Percentiles rank a stretch among this genome's conserved stretches.
These are phyloP conservation scores for Sula dactylatra DNA, from an alignment of 2,113 vertebrate genomes.

Conservation along the genomic window DNA sequence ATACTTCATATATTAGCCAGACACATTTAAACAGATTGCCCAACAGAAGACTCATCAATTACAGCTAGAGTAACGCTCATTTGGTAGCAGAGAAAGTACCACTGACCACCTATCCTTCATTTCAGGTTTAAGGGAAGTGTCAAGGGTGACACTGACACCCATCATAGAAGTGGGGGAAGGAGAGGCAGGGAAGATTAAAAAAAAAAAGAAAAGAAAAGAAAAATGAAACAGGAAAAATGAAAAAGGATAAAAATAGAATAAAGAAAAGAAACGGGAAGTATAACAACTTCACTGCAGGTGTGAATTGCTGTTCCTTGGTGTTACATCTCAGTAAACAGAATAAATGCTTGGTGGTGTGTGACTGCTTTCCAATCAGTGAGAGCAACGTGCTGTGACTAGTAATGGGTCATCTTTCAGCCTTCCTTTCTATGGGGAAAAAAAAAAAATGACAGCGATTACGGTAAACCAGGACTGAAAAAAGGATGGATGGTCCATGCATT, in stretches of 20 bases:
- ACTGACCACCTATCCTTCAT: not conserved
- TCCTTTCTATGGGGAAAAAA: slow-evolving; percentile 15
- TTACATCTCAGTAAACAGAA: slow-evolving; percentile 67
- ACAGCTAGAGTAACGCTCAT: not conserved
- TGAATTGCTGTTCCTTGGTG: slow-evolving; percentile 50
- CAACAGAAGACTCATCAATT: not conserved
- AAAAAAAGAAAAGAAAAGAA: not conserved
- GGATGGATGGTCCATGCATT: not conserved
- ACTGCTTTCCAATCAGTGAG: slow-evolving; percentile 73
- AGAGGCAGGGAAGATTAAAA: not conserved
- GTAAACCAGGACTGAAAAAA: not conserved
- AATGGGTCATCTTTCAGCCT: slow-evolving; percentile 58
- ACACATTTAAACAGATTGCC: not conserved
- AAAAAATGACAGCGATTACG: slow-evolving; percentile 26
- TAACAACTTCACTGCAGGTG: slow-evolving; percentile 59
- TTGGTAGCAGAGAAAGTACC: not conserved
- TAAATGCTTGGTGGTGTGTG: slow-evolving; percentile 70
- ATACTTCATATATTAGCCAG: not conserved
- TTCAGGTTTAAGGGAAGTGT: not conserved
- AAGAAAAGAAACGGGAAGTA: slow-evolving; percentile 52
- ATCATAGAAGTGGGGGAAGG: not conserved
- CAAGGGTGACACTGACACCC: not conserved
- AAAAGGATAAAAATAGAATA: slow-evolving; percentile 66
- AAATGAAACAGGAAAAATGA: slow-evolving; percentile 17
- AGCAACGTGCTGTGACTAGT: slow-evolving; percentile 61